Percentiles rank a stretch among this genome's conserved stretches.
phyloP scores from a whole-genome alignment of 2,888 invertebrate species.

The Drosophila kambysellisi region DNA sequence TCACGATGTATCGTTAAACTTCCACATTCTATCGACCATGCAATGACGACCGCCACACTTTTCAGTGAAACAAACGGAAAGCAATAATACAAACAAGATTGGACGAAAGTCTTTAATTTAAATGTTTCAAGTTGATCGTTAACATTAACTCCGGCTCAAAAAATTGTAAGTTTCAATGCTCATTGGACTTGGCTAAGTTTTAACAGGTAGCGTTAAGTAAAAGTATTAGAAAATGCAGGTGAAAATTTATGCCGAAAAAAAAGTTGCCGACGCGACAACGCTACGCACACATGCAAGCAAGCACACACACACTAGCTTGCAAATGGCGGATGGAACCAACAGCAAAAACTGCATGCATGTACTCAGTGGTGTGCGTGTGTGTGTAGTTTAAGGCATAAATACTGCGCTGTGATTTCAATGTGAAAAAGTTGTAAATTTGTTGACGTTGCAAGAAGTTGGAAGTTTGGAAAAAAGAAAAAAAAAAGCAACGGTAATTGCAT shows the following conservation, averaged over 20 bases:
- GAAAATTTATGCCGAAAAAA: conserved; percentile 58
- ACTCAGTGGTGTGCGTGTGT: conserved; percentile 23
- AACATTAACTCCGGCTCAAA: conserved; percentile 42
- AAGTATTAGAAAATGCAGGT: conserved; percentile 20
- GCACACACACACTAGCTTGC: conserved; percentile 61
- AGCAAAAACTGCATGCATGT: conserved; percentile 65
- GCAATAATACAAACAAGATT: conserved; percentile 63
- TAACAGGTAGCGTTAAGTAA: conserved; percentile 33
- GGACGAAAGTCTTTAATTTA: conserved; percentile 53
- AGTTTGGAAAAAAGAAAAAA: conserved; percentile 33
- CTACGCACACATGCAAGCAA: conserved; percentile 39
- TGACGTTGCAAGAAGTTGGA: conserved; percentile 71
- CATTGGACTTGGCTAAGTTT: conserved; percentile 34
- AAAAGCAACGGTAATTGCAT: conserved; percentile 46
- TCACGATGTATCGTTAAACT: conserved; percentile 16
- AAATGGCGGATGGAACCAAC: conserved; percentile 73
- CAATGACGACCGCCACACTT: conserved; percentile 44
- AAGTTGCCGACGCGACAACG: conserved; percentile 78
- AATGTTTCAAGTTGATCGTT: conserved; percentile 59
- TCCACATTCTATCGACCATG: conserved; percentile 37
- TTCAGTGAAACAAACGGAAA: conserved; percentile 53
- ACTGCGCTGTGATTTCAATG: conserved; percentile 58
- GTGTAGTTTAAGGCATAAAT: conserved; percentile 47
- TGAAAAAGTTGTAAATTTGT: conserved; percentile 68
- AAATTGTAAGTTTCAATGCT: conserved; percentile 64